Evolutionary conservation across 2,797 vertebrate genomes (phyloP).

Genomic region (Alfaro cultratus): DNA sequence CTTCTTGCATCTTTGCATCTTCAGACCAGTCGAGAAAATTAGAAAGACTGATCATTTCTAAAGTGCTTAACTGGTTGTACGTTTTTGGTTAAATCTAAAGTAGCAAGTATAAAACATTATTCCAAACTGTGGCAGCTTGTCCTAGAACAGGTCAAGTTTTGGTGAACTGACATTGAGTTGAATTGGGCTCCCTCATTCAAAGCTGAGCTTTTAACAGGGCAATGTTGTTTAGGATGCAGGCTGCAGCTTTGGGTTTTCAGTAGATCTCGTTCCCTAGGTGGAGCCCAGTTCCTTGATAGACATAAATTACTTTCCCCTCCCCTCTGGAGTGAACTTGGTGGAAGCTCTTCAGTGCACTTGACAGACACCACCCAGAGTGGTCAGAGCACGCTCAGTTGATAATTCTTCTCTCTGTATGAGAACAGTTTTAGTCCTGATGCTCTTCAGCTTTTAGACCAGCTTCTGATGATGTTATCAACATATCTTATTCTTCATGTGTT

Average conservation of each 20-base stretch:
- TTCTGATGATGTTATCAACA: conserved; percentile 30
- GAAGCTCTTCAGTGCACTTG: conserved; percentile 81
- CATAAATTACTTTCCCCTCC: conserved; percentile 79
- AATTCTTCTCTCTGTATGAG: conserved; percentile 53
- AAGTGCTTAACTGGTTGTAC: not conserved
- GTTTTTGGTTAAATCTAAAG: not conserved
- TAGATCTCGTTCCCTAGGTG: conserved; percentile 69
- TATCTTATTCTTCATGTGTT: conserved; percentile 21
- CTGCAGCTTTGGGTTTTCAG: conserved; percentile 50
- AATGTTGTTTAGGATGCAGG: conserved; percentile 69
- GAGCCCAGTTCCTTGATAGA: conserved; percentile 75
- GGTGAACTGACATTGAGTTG: not conserved
- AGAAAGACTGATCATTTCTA: not conserved
- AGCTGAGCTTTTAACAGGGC: conserved; percentile 15
- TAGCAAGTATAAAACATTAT: not conserved
- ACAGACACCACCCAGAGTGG: conserved; percentile 75
- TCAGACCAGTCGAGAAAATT: not conserved
- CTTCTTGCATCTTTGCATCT: not conserved
- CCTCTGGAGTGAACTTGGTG: conserved; percentile 72
- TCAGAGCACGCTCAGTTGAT: conserved; percentile 69
- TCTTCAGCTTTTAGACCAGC: conserved; percentile 25
- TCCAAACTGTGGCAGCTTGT: not conserved
- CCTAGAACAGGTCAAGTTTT: not conserved
- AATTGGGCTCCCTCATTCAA: conserved; percentile 7
- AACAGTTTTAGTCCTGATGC: conserved; percentile 28